Conservation (phyloP, 2,113 vertebrate genomes). For the Oryzias melastigma region DNA sequence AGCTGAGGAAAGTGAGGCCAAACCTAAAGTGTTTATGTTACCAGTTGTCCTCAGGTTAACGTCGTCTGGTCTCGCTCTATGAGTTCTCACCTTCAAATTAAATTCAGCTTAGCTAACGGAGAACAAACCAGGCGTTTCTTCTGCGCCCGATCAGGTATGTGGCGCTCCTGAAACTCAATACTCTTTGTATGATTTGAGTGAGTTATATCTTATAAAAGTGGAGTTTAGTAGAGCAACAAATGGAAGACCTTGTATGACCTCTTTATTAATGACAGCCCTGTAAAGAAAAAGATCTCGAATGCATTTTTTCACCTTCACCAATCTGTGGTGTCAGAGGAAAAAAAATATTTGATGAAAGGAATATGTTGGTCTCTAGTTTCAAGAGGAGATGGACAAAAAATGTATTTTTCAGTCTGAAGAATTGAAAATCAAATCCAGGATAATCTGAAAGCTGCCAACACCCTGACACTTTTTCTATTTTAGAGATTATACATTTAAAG, state of each 20-base stretch:
- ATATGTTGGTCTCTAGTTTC: conserved; percentile 51
- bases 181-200: conserved; percentile 13
- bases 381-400: conserved; percentile 19
- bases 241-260: conserved; percentile 33
- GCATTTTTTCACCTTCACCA: conserved; percentile 49
- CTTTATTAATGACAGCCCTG: conserved; percentile 45
- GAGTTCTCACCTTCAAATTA: conserved; percentile 7
- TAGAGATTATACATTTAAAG: conserved; percentile 30
- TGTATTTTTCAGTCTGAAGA: conserved; percentile 49
- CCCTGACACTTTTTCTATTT: conserved; percentile 48
- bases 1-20: conserved; percentile 49
- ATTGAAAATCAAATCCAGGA: conserved; percentile 45
- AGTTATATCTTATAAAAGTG: conserved; percentile 12
- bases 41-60: conserved; percentile 30
- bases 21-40: conserved; percentile 39
- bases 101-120: conserved; percentile 4
- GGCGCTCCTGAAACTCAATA: conserved; percentile 12
- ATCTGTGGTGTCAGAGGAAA: conserved; percentile 69
- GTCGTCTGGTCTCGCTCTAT: background rate
- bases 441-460: conserved; percentile 29
- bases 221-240: conserved; percentile 26
- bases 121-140: conserved; percentile 3
- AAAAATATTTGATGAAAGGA: conserved; percentile 62
- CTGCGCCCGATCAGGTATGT: conserved; percentile 1
- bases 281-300: conserved; percentile 48